These are phyloP conservation scores for Odocoileus hemionus DNA, from an alignment of 2,113 vertebrate species.

Conservation along the genomic window DNA sequence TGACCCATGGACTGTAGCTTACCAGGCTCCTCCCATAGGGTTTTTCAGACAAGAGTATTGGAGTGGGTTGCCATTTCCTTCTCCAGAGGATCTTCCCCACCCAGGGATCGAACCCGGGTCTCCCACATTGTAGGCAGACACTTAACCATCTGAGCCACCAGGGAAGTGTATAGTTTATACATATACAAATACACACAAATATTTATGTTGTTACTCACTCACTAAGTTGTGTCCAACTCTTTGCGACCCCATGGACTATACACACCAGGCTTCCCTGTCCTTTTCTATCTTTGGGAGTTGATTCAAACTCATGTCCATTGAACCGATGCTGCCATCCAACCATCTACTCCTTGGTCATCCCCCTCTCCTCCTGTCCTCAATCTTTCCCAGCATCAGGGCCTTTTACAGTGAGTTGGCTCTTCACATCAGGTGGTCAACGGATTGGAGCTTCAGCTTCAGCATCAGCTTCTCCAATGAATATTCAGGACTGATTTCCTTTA, in stretches of 20 bases:
- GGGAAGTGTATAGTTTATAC: no score
- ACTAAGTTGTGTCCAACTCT: no score
- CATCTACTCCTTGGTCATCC: fast-evolving
- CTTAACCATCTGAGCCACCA: no score
- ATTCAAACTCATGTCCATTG: not conserved
- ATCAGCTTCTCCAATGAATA: not conserved
- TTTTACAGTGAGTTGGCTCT: not conserved
- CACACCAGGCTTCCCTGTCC: not conserved
- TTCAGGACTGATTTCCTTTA: not conserved
- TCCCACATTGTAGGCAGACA: no score
- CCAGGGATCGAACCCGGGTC: no score
- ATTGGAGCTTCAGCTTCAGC: not conserved
- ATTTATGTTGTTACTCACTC: not conserved
- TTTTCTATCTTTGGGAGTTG: not conserved
- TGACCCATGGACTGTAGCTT: no score
- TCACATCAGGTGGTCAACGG: not conserved
- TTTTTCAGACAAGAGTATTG: no score
- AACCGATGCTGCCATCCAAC: not conserved
- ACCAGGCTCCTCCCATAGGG: no score
- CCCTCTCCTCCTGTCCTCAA: not conserved
- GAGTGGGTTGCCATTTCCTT: no score
- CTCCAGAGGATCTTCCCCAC: no score
- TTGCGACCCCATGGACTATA: not conserved
- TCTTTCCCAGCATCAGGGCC: not conserved
- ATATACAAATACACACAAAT: no score